Evolutionary conservation across 2,797 vertebrate genomes (phyloP).

Genomic region (Pipistrellus kuhlii): DNA sequence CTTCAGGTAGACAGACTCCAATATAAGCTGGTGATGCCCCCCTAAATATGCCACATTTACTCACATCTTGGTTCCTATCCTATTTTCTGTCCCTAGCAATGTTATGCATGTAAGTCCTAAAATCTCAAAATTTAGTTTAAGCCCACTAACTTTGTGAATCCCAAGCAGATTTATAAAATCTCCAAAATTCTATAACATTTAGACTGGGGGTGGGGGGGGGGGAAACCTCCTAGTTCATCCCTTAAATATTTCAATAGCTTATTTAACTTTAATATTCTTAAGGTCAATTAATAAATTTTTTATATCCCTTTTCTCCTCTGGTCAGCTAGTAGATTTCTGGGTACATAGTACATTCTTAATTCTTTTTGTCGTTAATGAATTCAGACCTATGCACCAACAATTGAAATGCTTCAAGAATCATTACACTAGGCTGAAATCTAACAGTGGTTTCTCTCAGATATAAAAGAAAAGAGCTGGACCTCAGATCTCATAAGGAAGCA

Average conservation of each 20-base stretch:
- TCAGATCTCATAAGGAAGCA: conserved; percentile 10
- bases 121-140: conserved; percentile 34
- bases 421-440: conserved; percentile 1
- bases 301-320: background rate
- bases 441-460: background rate
- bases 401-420: conserved; percentile 54
- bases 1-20: background rate
- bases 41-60: background rate
- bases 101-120: background rate
- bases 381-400: background rate
- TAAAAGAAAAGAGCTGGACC: conserved; percentile 23
- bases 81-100: background rate
- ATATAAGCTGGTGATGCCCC: fast-evolving
- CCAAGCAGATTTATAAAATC: conserved; percentile 17
- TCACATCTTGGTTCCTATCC: background rate
- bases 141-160: background rate
- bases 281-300: conserved; percentile 12
- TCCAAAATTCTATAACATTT: background rate
- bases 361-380: background rate
- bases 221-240: background rate
- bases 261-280: conserved; percentile 53
- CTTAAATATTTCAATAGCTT: conserved; percentile 42
- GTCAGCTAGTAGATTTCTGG: background rate
- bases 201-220: background rate
- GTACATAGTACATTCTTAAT: background rate